Base-by-base conservation (phyloP, 2,888 invertebrate genomes). In the Polymixis lichenea region DNA sequence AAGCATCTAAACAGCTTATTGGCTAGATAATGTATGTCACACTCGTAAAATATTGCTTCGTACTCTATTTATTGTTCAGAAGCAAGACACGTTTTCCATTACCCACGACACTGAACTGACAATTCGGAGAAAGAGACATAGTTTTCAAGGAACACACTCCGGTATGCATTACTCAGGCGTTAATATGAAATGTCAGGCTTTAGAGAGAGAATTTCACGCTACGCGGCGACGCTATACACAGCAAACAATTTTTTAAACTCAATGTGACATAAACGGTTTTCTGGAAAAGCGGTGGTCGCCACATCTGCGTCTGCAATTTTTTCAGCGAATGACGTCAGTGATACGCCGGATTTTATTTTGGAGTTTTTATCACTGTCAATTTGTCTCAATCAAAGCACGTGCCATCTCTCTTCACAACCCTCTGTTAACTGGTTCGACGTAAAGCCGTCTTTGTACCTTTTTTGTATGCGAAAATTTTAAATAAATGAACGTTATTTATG, bases 81-180 rank as follows among this genome's bases (percentile, higher is more conserved):
- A 32, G 8, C 58, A 58, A 51, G n/a, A 69, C 83, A 83, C 65
- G 77, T 82, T 69, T 82, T 69, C 68, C 32, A 83, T 80, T 69
- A 82, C 83, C 49, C 28, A 9, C 38, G 19, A 55, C n/a, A 75
- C 32, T 6, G 62, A 38, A 5, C 11, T 9, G 11, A 9, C 4
- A 53, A 6, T 38, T 55, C 15, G 11, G 15, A 79, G 53, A 7
- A 49, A 6, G 15, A 75, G 4, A 46, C n/a, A 60, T 43, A 68
- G n/a, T 49, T 7, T 61, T 77, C 1, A 38, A 56, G 5, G 7
- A 43, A 77, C n/a, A n/a, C 15, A 3, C 1, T 19, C 4, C 15
- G 8, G 19, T 19, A 43, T 55, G 17, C 76, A 53, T 17, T n/a
- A 76, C 4, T 43, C 9, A n/a, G 43, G 11, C 8, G 17, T 15